Evolutionary conservation across 2,113 vertebrate genomes (phyloP).

Genomic region (Naja naja): DNA sequence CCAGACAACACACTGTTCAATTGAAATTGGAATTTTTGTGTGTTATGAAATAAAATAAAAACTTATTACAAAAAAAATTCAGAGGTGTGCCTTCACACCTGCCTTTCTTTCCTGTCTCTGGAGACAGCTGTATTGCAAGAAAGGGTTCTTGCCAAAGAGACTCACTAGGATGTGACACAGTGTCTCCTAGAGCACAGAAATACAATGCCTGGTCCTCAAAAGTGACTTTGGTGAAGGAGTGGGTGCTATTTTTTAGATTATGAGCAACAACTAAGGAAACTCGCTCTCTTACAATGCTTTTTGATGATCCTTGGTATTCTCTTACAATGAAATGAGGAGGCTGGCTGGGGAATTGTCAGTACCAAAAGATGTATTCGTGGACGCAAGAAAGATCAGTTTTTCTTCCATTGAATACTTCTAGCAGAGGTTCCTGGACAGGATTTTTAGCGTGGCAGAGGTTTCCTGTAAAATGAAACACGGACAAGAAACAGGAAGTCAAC

Average conservation of each 20-base stretch:
- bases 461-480: neutral
- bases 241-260: neutral
- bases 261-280: neutral
- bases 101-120: no score
- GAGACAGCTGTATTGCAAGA: neutral
- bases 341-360: neutral
- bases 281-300: neutral
- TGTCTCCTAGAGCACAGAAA: slow-evolving; percentile 14
- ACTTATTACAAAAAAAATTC: no score
- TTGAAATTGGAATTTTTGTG: no score
- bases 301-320: neutral
- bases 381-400: neutral
- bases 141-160: neutral
- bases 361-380: neutral
- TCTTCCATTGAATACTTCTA: neutral
- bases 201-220: slow-evolving; percentile 10
- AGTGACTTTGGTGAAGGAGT: neutral
- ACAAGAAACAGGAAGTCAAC: neutral
- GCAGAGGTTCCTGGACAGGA: neutral
- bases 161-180: neutral
- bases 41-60: no score
- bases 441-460: neutral
- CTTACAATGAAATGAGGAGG: neutral
- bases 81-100: no score
- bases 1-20: no score